Base-by-base conservation (phyloP, 2,113 vertebrate genomes). In the Tinamus guttatus region DNA sequence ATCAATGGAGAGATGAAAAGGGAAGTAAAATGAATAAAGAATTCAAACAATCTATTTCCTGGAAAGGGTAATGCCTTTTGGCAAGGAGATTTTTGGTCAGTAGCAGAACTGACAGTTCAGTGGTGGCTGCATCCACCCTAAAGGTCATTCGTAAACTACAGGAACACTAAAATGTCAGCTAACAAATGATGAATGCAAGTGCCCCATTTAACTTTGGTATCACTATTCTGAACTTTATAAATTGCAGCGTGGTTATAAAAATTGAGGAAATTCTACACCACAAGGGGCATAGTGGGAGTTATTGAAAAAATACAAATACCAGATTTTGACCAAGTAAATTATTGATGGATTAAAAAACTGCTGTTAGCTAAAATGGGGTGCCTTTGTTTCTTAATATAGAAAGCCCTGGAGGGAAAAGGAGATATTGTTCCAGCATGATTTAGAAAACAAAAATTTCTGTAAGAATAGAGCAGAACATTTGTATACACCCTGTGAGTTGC, bases 141-240 rank as follows among this genome's bases (percentile, higher is more conserved):
- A 93, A 94, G 62, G 73, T 94, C 79, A 85, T 82, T 94, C 93
- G 64, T 47, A 85, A 95, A 54, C n/a, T 36, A 13, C 51, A 75
- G 38, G 60, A 68, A 77, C 54, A 84, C 38, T 49, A 49, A 95
- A 96, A 94, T 88, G n/a, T 85, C 82, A 89, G 47, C 40, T 75
- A 90, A 59, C 32, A 71, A 58, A 20, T 71, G 84, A 88, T 41
- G 32, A 18, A 91, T 94, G 41, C 16, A 82, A 85, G 54, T 63
- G 40, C 8, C 73, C 28, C 49, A 14, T 74, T 81, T 83, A 75
- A 69, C 58, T 82, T 73, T 85, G 67, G 6, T 75, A 54, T 68
- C 63, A 17, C 16, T 13, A 60, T 67, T 60, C 25, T 78, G 64
- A 86, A 79, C 49, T 87, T 27, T 24, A 11, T 75, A 89, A 94